phyloP scores from a whole-genome alignment of 2,888 invertebrate species.

The Macrophya annulata region DNA sequence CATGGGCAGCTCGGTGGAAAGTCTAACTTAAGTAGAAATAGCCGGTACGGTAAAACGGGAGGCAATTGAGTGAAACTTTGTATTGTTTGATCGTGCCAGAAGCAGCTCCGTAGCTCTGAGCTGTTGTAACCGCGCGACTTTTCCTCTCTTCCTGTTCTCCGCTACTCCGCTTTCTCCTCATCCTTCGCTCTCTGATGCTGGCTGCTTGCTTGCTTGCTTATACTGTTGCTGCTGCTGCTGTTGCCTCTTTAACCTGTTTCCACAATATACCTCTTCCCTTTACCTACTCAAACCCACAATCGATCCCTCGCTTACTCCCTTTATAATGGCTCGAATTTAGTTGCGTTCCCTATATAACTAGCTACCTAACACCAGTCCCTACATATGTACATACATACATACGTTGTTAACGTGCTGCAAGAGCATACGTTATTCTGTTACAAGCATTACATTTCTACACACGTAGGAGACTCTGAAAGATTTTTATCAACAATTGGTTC shows the following conservation, averaged over 20 bases:
- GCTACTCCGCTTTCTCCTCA: conserved; percentile 24
- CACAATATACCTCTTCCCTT: background rate
- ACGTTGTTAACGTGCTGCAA: background rate
- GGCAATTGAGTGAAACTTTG: conserved; percentile 55
- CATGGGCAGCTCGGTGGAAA: conserved; percentile 53
- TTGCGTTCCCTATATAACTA: background rate
- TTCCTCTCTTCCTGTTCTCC: conserved; percentile 29
- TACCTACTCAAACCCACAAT: background rate
- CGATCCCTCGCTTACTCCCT: conserved; percentile 7
- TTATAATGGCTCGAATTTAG: background rate
- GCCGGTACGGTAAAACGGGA: background rate
- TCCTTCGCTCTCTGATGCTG: conserved; percentile 4
- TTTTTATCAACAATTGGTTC: background rate
- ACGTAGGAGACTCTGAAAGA: background rate
- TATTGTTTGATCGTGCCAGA: conserved; percentile 54
- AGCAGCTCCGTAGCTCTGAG: conserved; percentile 2
- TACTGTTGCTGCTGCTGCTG: background rate
- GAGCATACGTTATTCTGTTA: conserved; percentile 2
- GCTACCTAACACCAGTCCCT: background rate
- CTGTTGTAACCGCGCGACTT: conserved; percentile 33
- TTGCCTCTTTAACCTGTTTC: background rate
- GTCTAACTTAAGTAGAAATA: conserved; percentile 50
- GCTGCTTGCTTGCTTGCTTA: background rate
- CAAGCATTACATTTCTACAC: background rate
- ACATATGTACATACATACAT: background rate